phyloP scores from a whole-genome alignment of 1,140 invertebrate genomes.

The Meteorus sp. region DNA sequence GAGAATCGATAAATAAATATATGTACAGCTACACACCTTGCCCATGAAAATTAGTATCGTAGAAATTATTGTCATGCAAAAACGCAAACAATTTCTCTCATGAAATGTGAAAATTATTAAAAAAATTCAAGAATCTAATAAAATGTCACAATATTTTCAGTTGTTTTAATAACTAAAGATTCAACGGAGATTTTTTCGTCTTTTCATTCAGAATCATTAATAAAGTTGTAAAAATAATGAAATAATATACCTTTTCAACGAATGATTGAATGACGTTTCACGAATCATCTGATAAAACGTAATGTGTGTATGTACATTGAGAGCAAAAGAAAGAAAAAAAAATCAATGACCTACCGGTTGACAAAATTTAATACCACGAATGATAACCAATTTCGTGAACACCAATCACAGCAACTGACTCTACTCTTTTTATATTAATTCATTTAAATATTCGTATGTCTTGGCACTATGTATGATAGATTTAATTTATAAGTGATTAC shows the following conservation, averaged over 20 bases:
- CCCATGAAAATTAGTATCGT: too few species aligned
- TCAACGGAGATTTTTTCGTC: neutral
- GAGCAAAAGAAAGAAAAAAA: conserved; percentile 36
- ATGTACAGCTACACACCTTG: too few species aligned
- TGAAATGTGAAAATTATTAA: too few species aligned
- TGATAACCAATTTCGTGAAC: neutral
- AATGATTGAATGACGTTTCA: conserved; percentile 31
- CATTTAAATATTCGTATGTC: neutral
- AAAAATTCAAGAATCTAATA: too few species aligned
- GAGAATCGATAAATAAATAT: too few species aligned
- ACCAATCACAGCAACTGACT: neutral
- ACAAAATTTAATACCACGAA: neutral
- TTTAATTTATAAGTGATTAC: conserved; percentile 39
- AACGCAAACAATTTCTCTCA: too few species aligned
- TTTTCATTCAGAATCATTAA: conserved; percentile 19
- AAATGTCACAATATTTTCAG: too few species aligned
- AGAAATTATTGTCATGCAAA: too few species aligned
- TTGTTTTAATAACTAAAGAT: too few species aligned
- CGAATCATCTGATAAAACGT: conserved; percentile 34
- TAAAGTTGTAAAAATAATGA: too few species aligned
- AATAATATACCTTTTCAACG: too few species aligned
- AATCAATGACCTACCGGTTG: conserved; percentile 49
- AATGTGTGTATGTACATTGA: neutral
- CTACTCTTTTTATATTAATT: neutral
- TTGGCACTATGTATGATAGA: neutral